A percentile compares a stretch with the other conserved stretches of the same genome.
Evolutionary conservation across 1,140 invertebrate genomes (phyloP).

Genomic region (Pectinophora gossypiella): DNA sequence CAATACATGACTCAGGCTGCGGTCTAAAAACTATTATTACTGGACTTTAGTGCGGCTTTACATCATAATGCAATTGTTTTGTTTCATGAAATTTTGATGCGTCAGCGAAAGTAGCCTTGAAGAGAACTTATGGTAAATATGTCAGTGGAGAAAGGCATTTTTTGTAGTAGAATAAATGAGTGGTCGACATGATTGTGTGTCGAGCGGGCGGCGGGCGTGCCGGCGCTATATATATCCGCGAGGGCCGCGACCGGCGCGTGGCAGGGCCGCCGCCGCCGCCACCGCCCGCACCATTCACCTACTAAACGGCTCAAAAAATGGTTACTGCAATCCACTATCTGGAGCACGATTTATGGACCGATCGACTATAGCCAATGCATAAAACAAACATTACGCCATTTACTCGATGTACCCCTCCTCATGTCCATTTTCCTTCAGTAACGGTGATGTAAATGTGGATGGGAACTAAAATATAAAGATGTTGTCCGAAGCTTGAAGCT

Average conservation of each 20-base stretch:
- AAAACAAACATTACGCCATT: too few species aligned
- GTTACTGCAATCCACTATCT: slow-evolving; percentile 9
- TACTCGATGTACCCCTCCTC: too few species aligned
- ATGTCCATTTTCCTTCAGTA: too few species aligned
- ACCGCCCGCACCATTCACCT: slow-evolving; percentile 41
- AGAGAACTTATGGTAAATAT: not conserved
- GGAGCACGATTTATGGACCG: not conserved
- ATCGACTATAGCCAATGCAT: too few species aligned
- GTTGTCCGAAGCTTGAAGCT: not conserved
- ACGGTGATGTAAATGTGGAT: not conserved
- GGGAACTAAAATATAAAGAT: not conserved
- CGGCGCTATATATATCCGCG: slow-evolving; percentile 60
- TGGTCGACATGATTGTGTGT: slow-evolving; percentile 53
- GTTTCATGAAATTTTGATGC: not conserved
- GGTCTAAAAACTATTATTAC: too few species aligned
- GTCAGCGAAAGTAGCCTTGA: not conserved
- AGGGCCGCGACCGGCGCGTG: slow-evolving; percentile 46
- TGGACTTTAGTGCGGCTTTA: too few species aligned
- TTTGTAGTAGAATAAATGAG: slow-evolving; percentile 54
- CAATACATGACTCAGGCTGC: too few species aligned
- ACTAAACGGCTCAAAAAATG: slow-evolving; percentile 36
- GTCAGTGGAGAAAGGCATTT: slow-evolving; percentile 33
- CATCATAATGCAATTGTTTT: not conserved
- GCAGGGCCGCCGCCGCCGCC: slow-evolving; percentile 42
- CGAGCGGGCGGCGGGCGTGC: slow-evolving; percentile 43